A percentile compares a stretch with the other conserved stretches of the same genome.
These are phyloP conservation scores for Melanargia galathea DNA, from an alignment of 2,888 invertebrate genomes.

Conservation along the genomic window DNA sequence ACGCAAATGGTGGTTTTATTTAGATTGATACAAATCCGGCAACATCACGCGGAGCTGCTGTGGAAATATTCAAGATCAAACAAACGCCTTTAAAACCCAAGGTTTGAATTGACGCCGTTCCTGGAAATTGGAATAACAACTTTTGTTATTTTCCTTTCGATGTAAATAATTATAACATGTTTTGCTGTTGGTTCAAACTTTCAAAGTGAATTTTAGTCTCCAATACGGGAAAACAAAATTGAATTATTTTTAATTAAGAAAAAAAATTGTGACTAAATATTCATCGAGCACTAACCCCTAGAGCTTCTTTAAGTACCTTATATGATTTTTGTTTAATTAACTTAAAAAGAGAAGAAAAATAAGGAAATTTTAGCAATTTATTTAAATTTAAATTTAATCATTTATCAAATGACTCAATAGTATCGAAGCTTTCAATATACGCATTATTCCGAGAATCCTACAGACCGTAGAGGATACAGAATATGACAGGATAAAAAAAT, in stretches of 20 bases:
- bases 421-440: background rate
- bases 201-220: background rate
- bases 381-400: too few relatives aligned
- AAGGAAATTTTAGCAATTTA: too few relatives aligned
- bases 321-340: too few relatives aligned
- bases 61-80: conserved; percentile 25
- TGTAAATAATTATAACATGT: background rate
- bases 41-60: conserved; percentile 16
- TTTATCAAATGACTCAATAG: conserved; percentile 1
- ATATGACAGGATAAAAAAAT: too few relatives aligned
- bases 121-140: conserved; percentile 1
- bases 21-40: conserved; percentile 28
- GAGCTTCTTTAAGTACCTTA: too few relatives aligned
- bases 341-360: too few relatives aligned
- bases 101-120: conserved; percentile 13
- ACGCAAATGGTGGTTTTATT: conserved; percentile 30
- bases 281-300: too few relatives aligned
- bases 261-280: too few relatives aligned
- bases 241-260: background rate
- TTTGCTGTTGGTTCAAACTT: background rate
- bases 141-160: background rate
- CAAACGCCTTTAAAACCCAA: conserved; percentile 11
- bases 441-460: background rate
- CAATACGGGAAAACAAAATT: background rate
- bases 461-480: background rate